phyloP scores from a whole-genome alignment of 2,797 vertebrate genomes.

The Helostoma temminkii region DNA sequence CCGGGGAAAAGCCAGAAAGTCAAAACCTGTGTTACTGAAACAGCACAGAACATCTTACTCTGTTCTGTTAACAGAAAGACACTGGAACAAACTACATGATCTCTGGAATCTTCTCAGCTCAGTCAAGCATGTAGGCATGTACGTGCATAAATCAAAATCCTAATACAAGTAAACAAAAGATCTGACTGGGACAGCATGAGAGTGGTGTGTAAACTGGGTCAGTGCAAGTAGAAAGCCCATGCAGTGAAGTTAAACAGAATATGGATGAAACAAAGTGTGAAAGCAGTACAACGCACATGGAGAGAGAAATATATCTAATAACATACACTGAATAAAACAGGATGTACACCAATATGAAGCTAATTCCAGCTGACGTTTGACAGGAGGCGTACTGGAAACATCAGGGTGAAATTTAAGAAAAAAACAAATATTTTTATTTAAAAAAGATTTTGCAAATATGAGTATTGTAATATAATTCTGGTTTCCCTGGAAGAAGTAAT shows the following conservation, averaged over 20 bases:
- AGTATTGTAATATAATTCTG: too few relatives aligned
- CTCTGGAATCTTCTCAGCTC: slow-evolving; percentile 47
- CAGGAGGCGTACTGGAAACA: too few relatives aligned
- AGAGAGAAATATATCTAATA: too few relatives aligned
- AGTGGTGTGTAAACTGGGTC: slow-evolving; percentile 30
- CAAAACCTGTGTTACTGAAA: slow-evolving; percentile 28
- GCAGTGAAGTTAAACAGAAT: not conserved
- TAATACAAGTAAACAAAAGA: slow-evolving; percentile 4
- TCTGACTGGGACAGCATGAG: slow-evolving; percentile 2
- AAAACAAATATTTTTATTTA: too few relatives aligned
- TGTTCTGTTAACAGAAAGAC: slow-evolving; percentile 32
- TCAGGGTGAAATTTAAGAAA: too few relatives aligned
- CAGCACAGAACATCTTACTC: slow-evolving; percentile 43
- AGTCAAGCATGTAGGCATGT: slow-evolving; percentile 20
- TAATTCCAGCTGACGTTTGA: too few relatives aligned
- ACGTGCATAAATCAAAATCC: slow-evolving; percentile 35
- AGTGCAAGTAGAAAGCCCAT: not conserved
- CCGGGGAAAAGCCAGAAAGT: slow-evolving; percentile 18
- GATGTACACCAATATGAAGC: too few relatives aligned
- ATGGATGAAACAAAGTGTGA: slow-evolving; percentile 3
- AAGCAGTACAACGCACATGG: too few relatives aligned
- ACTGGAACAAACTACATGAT: slow-evolving; percentile 37
- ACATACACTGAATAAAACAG: too few relatives aligned
- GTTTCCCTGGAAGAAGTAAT: too few relatives aligned
- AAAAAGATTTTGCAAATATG: too few relatives aligned